These are phyloP conservation scores for Eulimnadia texana DNA, from an alignment of 1,140 invertebrate genomes.

Conservation along the genomic window DNA sequence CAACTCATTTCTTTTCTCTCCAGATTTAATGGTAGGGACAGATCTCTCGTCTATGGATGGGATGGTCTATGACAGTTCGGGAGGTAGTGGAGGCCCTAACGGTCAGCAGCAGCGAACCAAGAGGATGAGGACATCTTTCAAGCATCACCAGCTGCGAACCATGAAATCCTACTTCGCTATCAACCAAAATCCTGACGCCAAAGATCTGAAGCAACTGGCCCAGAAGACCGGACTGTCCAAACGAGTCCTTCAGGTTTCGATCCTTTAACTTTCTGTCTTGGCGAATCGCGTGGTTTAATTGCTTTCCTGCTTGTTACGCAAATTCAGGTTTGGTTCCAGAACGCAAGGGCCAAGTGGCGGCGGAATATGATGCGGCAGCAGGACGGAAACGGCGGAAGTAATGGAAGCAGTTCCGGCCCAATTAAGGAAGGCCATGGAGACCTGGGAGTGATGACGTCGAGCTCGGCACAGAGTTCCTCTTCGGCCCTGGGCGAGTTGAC, in stretches of 20 bases:
- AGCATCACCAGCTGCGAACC: constrained; percentile 88
- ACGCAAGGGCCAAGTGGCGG: constrained; percentile 88
- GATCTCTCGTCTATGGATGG: constrained; percentile 14
- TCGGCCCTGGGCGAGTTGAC: constrained; percentile 14
- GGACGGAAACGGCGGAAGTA: constrained; percentile 11
- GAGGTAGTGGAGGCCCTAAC: constrained; percentile 8
- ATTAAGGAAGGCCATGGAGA: constrained; percentile 6
- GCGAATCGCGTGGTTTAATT: not conserved
- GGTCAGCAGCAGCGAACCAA: constrained; percentile 50
- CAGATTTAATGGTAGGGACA: not conserved
- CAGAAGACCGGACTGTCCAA: constrained; percentile 95
- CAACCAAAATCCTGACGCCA: constrained; percentile 94
- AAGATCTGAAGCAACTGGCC: constrained; percentile 84
- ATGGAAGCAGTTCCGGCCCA: constrained; percentile 6
- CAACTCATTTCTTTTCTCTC: not conserved
- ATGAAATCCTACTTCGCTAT: constrained; percentile 96
- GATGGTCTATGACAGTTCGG: constrained; percentile 14
- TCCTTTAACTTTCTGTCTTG: no score
- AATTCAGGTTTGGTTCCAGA: constrained; percentile 92
- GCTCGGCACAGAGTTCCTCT: not conserved
- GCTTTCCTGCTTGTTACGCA: not conserved
- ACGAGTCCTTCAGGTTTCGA: constrained; percentile 79
- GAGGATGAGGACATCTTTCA: constrained; percentile 89
- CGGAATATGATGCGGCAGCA: constrained; percentile 59
- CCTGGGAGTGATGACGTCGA: not conserved